phyloP scores from a whole-genome alignment of 2,888 invertebrate species.

The Agriopis aurantiaria region DNA sequence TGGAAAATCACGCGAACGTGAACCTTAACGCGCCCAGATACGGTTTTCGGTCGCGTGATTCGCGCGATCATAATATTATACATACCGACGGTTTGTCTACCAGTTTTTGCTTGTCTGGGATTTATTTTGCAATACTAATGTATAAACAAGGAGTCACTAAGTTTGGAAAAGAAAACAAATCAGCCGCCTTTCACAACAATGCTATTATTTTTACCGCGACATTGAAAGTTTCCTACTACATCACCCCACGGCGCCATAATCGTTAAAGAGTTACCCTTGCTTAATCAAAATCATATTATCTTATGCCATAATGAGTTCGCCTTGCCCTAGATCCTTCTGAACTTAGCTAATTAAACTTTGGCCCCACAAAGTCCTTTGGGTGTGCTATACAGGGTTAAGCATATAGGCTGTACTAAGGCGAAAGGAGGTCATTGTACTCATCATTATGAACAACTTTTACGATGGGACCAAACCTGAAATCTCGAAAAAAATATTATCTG shows the following conservation, averaged over 20 bases:
- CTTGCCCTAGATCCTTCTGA: constrained; percentile 43
- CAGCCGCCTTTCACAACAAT: constrained; percentile 3
- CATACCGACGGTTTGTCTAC: too few relatives aligned
- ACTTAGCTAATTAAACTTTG: constrained; percentile 67
- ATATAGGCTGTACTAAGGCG: not conserved
- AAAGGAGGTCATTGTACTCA: constrained; percentile 15
- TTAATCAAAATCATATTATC: constrained; percentile 43
- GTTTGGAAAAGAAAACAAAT: not conserved
- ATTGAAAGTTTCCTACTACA: constrained; percentile 20
- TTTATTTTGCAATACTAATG: too few relatives aligned
- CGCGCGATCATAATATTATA: too few relatives aligned
- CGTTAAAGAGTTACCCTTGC: constrained; percentile 34
- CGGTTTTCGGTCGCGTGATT: too few relatives aligned
- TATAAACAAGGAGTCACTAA: not conserved
- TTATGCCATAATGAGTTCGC: constrained; percentile 39
- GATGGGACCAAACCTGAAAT: too few relatives aligned
- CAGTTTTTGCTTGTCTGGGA: too few relatives aligned
- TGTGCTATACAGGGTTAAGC: constrained; percentile 21
- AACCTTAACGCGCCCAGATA: too few relatives aligned
- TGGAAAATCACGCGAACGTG: too few relatives aligned
- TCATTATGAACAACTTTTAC: too few relatives aligned
- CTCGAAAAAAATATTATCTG: too few relatives aligned
- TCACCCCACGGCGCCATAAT: constrained; percentile 28
- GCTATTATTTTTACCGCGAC: constrained; percentile 22
- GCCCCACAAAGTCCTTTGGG: constrained; percentile 50